A percentile compares a stretch with the other conserved stretches of the same genome.
Evolutionary conservation across 1,140 invertebrate genomes (phyloP).

Genomic region (Sogatella furcifera): DNA sequence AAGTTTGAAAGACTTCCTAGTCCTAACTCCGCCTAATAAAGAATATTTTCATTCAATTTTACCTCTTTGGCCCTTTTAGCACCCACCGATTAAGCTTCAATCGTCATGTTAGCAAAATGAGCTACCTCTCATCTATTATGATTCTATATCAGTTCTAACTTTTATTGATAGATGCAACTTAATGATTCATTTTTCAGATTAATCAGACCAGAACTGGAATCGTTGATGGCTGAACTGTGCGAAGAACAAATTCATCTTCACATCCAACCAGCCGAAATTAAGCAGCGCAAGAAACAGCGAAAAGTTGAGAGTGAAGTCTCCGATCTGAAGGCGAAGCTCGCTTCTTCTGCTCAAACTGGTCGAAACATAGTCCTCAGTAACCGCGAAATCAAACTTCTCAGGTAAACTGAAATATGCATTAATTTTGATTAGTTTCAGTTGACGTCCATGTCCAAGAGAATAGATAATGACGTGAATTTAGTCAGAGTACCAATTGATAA

Average conservation of each 20-base stretch:
- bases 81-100: too few species aligned
- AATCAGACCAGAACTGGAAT: constrained; percentile 58
- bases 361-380: constrained; percentile 85
- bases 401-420: constrained; percentile 34
- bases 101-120: background rate
- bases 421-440: too few species aligned
- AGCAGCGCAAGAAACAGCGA: constrained; percentile 71
- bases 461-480: too few species aligned
- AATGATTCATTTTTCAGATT: constrained; percentile 36
- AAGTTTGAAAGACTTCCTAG: too few species aligned
- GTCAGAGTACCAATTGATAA: too few species aligned
- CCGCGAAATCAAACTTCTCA: constrained; percentile 76
- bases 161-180: background rate
- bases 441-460: too few species aligned
- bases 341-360: constrained; percentile 47
- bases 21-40: too few species aligned
- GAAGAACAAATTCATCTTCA: constrained; percentile 80
- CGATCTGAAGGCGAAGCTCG: constrained; percentile 73
- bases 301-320: constrained; percentile 82
- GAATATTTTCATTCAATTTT: too few species aligned
- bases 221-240: constrained; percentile 69
- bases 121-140: background rate
- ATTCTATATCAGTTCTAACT: too few species aligned
- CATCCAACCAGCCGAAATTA: constrained; percentile 74
- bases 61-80: too few species aligned